A percentile compares a stretch with the other conserved stretches of the same genome.
phyloP scores from a whole-genome alignment of 2,797 vertebrate genomes.

The Falco columbarius region DNA sequence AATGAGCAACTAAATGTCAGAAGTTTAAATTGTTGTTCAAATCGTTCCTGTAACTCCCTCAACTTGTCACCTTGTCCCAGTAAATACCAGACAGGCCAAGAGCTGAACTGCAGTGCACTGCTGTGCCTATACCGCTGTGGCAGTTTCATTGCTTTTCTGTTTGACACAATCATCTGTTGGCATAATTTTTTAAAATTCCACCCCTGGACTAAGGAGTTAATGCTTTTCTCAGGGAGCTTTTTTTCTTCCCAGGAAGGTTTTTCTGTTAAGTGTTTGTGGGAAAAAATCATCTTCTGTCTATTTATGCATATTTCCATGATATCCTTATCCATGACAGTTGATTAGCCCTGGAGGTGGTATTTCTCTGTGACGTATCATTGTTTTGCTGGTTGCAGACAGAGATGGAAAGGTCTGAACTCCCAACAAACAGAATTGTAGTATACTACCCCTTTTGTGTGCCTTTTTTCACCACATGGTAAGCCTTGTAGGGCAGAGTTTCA shows the following conservation, averaged over 20 bases:
- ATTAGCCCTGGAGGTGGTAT: background rate
- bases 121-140: background rate
- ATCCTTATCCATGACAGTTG: background rate
- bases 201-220: background rate
- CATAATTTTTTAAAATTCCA: background rate
- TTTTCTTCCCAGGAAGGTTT: background rate
- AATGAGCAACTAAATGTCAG: background rate
- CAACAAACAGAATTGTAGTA: background rate
- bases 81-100: background rate
- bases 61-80: background rate
- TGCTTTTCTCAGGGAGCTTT: background rate
- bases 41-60: background rate
- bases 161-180: background rate
- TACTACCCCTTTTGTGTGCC: background rate
- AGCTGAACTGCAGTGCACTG: background rate
- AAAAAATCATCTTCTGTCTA: background rate
- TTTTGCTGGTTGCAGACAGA: background rate
- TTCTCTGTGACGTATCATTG: background rate
- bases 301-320: background rate
- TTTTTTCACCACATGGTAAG: background rate
- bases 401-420: background rate
- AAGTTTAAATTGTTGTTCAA: background rate
- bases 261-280: background rate
- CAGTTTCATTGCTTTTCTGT: background rate
- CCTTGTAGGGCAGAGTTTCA: background rate